Conservation (phyloP, 2,113 vertebrate genomes). For the Pterophyllum scalare region DNA sequence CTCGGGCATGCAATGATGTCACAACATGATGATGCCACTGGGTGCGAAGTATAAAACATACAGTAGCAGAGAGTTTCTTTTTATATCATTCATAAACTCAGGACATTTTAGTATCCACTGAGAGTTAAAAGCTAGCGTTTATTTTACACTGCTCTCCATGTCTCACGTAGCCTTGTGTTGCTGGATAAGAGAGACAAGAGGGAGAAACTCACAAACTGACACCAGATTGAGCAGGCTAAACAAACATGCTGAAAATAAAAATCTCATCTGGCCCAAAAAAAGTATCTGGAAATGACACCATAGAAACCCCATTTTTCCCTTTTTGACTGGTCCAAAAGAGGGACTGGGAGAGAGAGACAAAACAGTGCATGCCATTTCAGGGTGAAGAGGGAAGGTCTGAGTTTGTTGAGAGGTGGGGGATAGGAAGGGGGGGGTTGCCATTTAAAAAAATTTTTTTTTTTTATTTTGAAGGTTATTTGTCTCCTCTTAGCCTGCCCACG, state of each 20-base stretch:
- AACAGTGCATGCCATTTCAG: constrained; percentile 82
- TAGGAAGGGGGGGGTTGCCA: too few species aligned
- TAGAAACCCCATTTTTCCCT: constrained; percentile 61
- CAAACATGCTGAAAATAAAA: constrained; percentile 83
- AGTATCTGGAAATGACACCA: constrained; percentile 73
- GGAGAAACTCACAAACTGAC: constrained; percentile 78
- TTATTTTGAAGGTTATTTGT: constrained; percentile 25
- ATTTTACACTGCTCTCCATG: constrained; percentile 79
- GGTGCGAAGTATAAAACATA: constrained; percentile 86
- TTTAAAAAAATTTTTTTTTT: too few species aligned
- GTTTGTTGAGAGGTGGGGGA: background rate
- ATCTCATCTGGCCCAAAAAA: constrained; percentile 74
- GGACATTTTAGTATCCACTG: constrained; percentile 77
- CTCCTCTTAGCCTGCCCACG: constrained; percentile 45
- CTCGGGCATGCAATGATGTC: constrained; percentile 86
- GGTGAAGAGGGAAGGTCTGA: constrained; percentile 30
- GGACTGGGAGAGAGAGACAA: constrained; percentile 52
- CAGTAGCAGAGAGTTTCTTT: constrained; percentile 81
- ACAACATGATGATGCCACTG: constrained; percentile 85
- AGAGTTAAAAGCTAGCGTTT: constrained; percentile 82
- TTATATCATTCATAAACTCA: constrained; percentile 82
- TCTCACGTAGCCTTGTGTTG: constrained; percentile 77
- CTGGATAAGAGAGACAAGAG: constrained; percentile 75
- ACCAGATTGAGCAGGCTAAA: constrained; percentile 84
- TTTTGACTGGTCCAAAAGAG: constrained; percentile 55